Conservation (phyloP, 2,888 invertebrate genomes). For the Chloroclystis v-ata region DNA sequence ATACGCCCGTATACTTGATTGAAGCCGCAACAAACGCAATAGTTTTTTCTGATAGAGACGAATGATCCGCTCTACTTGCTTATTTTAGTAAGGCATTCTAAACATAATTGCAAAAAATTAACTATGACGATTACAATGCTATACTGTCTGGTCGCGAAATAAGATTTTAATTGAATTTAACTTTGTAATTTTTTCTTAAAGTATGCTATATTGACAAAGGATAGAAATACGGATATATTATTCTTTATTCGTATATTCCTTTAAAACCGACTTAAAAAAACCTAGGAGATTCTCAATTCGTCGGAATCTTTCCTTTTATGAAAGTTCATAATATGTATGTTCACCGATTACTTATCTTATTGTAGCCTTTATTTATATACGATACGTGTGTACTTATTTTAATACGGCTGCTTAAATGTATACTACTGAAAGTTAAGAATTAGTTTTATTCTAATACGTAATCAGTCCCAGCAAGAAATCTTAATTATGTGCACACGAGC, state of each 20-base stretch:
- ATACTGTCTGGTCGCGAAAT: conserved; percentile 19
- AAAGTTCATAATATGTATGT: too few relatives aligned
- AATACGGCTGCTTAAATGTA: not conserved
- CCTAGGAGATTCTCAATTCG: too few relatives aligned
- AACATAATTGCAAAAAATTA: conserved; percentile 45
- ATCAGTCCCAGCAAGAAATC: conserved; percentile 31
- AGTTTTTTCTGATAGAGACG: conserved; percentile 37
- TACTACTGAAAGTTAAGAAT: conserved; percentile 18
- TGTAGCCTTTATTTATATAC: too few relatives aligned
- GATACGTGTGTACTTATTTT: too few relatives aligned
- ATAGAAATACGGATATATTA: too few relatives aligned
- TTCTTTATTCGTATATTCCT: too few relatives aligned
- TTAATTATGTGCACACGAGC: conserved; percentile 64
- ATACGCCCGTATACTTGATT: conserved; percentile 35
- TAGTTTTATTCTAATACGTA: conserved; percentile 31
- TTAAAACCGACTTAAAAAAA: too few relatives aligned
- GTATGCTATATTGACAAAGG: too few relatives aligned
- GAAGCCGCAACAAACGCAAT: conserved; percentile 42
- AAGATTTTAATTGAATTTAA: conserved; percentile 9
- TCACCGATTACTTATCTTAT: too few relatives aligned
- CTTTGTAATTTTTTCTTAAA: not conserved
- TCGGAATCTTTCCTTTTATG: too few relatives aligned
- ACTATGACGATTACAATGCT: conserved; percentile 36
- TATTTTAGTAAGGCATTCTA: conserved; percentile 45
- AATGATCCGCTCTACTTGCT: conserved; percentile 47